Conservation (phyloP, 2,888 invertebrate species). For the Imbricaverruca yamaguchii region DNA sequence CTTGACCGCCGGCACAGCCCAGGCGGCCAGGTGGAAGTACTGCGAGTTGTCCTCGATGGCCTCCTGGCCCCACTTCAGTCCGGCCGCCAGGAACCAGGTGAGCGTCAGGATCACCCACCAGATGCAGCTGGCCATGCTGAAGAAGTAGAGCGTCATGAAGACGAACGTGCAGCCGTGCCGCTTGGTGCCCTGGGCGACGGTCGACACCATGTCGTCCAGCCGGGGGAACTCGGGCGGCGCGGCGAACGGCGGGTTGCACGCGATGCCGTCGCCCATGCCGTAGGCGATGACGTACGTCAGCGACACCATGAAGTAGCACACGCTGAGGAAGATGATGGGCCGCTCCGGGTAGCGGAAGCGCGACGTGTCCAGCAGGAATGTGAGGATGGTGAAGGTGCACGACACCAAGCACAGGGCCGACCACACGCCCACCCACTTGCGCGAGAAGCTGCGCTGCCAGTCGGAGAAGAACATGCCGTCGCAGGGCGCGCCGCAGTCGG, state of each 20-base stretch:
- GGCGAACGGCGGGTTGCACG: slow-evolving; percentile 73
- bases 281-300: slow-evolving; percentile 84
- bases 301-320: slow-evolving; percentile 89
- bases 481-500: slow-evolving; percentile 62
- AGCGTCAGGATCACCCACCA: slow-evolving; percentile 94
- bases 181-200: slow-evolving; percentile 33
- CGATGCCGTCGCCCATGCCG: slow-evolving; percentile 61
- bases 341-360: slow-evolving; percentile 76
- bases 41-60: slow-evolving; percentile 88
- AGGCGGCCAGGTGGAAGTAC: slow-evolving; percentile 93
- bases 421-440: slow-evolving; percentile 95
- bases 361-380: slow-evolving; percentile 94
- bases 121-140: slow-evolving; percentile 96
- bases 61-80: slow-evolving; percentile 97
- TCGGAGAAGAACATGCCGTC: slow-evolving; percentile 80
- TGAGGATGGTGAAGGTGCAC: slow-evolving; percentile 91
- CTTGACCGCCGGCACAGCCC: slow-evolving; percentile 88
- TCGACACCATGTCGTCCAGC: slow-evolving; percentile 32
- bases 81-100: slow-evolving; percentile 97
- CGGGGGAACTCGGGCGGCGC: slow-evolving; percentile 48
- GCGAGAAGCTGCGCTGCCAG: slow-evolving; percentile 88
- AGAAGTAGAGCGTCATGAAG: slow-evolving; percentile 93
- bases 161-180: slow-evolving; percentile 67
- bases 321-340: slow-evolving; percentile 94
- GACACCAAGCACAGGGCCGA: slow-evolving; percentile 90